These are phyloP conservation scores for Scomber japonicus DNA, from an alignment of 2,113 vertebrate genomes.

Conservation along the genomic window DNA sequence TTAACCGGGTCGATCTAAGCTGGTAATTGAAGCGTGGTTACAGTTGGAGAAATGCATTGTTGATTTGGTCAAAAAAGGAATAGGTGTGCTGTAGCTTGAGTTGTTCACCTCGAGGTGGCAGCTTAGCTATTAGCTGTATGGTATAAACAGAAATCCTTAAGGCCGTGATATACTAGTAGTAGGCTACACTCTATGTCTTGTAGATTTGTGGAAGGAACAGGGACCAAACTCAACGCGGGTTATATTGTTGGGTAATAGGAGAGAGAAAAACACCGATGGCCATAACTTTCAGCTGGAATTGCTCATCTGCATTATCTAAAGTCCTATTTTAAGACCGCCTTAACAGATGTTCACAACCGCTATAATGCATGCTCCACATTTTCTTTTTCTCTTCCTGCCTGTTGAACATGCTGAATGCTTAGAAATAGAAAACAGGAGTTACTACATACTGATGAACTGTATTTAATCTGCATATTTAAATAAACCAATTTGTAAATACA, in stretches of 20 bases:
- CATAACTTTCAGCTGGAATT: constrained; percentile 27
- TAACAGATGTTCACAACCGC: constrained; percentile 49
- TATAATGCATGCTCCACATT: constrained; percentile 21
- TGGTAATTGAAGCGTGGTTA: constrained; percentile 46
- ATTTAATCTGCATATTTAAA: neutral
- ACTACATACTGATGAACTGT: neutral
- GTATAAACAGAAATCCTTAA: neutral
- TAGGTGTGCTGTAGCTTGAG: neutral
- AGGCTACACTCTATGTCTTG: neutral
- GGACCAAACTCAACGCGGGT: constrained; percentile 17
- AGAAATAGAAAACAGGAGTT: constrained; percentile 11
- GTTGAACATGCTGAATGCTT: neutral
- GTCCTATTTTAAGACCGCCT: constrained; percentile 11
- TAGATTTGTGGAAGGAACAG: neutral
- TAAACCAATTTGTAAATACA: neutral
- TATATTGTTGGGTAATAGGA: constrained; percentile 26
- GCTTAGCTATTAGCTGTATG: neutral
- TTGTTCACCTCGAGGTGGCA: neutral
- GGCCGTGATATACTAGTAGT: neutral
- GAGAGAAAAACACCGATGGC: constrained; percentile 38
- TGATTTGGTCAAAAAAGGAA: constrained; percentile 42
- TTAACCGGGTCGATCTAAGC: constrained; percentile 55
- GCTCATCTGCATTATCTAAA: constrained; percentile 30
- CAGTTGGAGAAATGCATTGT: constrained; percentile 18
- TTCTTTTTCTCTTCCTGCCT: neutral